Base-by-base conservation (phyloP, 2,797 vertebrate genomes). In the Etheostoma nigrum region DNA sequence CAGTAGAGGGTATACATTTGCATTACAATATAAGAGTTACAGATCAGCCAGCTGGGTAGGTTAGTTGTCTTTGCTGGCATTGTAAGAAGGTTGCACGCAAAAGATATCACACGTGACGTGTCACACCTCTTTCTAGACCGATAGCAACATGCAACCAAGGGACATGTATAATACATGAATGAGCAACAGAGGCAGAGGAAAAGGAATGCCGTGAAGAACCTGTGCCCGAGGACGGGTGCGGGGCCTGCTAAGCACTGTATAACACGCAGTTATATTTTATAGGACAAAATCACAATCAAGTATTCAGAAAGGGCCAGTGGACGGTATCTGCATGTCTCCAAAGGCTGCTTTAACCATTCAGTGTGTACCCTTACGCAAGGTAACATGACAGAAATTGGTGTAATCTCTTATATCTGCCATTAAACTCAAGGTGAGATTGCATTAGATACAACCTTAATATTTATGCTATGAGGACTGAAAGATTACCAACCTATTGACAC, bases 21-120 rank as follows among this genome's bases (percentile, higher is more conserved):
- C 15, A 42, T 55, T 52, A 83, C 13, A 47, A 55, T 63, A 79
- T 64, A 67, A 63, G 4, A 59, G 21, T 70, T 70, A 54, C 33
- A 67, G 67, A 65, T 61, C 40, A 52, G 74, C 54, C 72, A 57
- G 54, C 65, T 45, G 52, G 48, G 40, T 42, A 61, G 63, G 30
- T 30, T 54, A 67, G 42, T 4, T 15, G 67, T 47, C 45, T 66
- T 61, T 30, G 49, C 57, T 65, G 67, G 71, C 21, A 5, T 81
- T 58, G 51, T 23, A 76, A 63, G 53, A 63, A 73, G 47, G 71
- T 67, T 64, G 67, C 89, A 91, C 91, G 86, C 84, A 86, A 62
- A 79, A 76, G 68, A 76, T 74, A 75, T 18, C 8, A 63, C 25
- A 73, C 63, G 52, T 71, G 70, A 61, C 16, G 63, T 10, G 36